Base-by-base conservation (phyloP, 2,113 vertebrate species). In the Leucosticte australis region DNA sequence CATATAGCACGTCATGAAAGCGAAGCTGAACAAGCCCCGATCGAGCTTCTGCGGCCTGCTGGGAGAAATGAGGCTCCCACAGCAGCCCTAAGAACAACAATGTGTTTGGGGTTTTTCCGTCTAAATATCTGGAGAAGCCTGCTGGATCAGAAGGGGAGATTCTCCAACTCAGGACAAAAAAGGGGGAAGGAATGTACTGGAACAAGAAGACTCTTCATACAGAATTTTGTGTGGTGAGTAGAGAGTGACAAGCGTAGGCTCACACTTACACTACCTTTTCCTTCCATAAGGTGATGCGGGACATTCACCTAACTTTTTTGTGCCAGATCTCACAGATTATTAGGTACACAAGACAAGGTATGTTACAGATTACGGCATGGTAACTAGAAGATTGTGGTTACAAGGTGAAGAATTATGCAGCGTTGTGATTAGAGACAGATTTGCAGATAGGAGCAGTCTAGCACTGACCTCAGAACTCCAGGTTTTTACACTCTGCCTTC, bases 101-200 rank as follows among this genome's bases (percentile, higher is more conserved):
- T 0, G 1, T 1, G 12, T 19, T 57, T 7, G 47, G 6, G 5
- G 11, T 13, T 52, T n/a, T 41, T 18, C 11, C 9, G 0, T 19
- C 39, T 21, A 8, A 33, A 47, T 31, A 22, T 62, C 14, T 13
- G 16, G 12, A 53, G 52, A 30, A 53, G 44, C 49, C 18, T 20
- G 22, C 65, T 39, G 55, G 35, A 82, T 31, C 31, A 21, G 73
- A 56, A 62, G 20, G 70, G 41, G 49, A 78, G 21, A 30, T 28
- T 41, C 41, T 27, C 28, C 65, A 19, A 0, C 22, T 50, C 3
- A 6, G 42, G 26, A 70, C 23, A 21, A n/a, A 56, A 69, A 26
- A 18, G 35, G 26, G 53, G 17, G 16, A n/a, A 21, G 56, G 42
- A 87, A 31, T 8, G 2, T 11, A 4, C 8, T 30, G 14, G 55